These are phyloP conservation scores for Chelonus insularis DNA, from an alignment of 1,140 invertebrate species.

Conservation along the genomic window DNA sequence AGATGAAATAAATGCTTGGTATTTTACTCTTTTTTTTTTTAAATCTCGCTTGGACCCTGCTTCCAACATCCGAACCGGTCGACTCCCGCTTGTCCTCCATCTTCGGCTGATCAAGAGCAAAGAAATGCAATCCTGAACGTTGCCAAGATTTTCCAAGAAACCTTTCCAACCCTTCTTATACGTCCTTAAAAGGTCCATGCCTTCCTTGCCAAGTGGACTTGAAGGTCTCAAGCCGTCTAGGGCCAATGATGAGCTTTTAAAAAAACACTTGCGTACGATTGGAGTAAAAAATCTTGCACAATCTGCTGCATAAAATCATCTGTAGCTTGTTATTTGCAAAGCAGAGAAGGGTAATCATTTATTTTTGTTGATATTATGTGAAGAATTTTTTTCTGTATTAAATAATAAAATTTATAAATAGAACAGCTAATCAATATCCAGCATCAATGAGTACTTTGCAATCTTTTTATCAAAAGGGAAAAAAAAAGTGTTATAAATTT, in stretches of 20 bases:
- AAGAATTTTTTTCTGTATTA: too few relatives aligned
- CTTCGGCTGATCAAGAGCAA: neutral
- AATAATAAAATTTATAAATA: too few relatives aligned
- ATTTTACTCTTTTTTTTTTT: neutral
- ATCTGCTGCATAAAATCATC: neutral
- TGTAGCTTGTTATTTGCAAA: neutral
- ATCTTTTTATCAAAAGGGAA: neutral
- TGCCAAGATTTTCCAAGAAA: constrained; percentile 21
- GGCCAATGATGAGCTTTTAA: neutral
- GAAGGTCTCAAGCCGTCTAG: constrained; percentile 1
- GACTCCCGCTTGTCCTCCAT: constrained; percentile 9
- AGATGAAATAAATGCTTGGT: neutral
- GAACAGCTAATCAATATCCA: neutral
- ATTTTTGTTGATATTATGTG: too few relatives aligned
- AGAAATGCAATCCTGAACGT: constrained; percentile 10
- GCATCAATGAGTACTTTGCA: neutral
- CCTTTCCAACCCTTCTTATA: constrained; percentile 12
- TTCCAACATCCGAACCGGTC: constrained; percentile 6
- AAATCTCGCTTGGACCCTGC: neutral
- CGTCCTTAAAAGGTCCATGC: constrained; percentile 12
- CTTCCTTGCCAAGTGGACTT: neutral
- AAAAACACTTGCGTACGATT: neutral
- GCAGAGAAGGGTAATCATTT: too few relatives aligned
- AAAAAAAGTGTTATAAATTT: too few relatives aligned
- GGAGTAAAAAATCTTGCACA: neutral